These are phyloP conservation scores for Drosophila mettleri DNA, from an alignment of 2,888 invertebrate species.

Conservation along the genomic window DNA sequence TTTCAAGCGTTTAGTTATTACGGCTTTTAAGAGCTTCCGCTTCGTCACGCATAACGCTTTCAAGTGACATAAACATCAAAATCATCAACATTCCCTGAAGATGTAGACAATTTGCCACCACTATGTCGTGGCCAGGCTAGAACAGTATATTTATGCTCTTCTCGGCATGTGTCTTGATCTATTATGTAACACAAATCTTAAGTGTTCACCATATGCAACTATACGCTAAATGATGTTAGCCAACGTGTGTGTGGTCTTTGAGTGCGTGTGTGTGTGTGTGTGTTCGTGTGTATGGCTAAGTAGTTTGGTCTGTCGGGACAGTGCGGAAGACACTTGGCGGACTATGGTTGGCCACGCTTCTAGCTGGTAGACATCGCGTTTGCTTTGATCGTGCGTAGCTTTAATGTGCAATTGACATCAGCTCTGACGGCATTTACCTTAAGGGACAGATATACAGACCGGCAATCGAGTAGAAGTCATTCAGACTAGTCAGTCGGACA, in stretches of 20 bases:
- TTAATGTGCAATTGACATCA: constrained; percentile 61
- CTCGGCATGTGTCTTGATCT: constrained; percentile 40
- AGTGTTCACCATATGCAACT: constrained; percentile 40
- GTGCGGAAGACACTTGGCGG: constrained; percentile 52
- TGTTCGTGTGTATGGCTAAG: constrained; percentile 23
- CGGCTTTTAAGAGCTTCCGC: constrained; percentile 73
- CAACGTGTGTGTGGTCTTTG: no score
- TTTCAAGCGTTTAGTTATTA: constrained; percentile 71
- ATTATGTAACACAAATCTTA: constrained; percentile 28
- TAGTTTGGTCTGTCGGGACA: constrained; percentile 21
- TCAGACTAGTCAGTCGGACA: constrained; percentile 14
- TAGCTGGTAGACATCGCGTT: constrained; percentile 27
- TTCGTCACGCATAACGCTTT: constrained; percentile 78
- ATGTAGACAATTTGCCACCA: constrained; percentile 22
- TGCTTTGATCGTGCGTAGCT: constrained; percentile 45
- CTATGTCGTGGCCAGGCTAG: constrained; percentile 2
- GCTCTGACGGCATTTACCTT: constrained; percentile 32
- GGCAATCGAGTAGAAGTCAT: constrained; percentile 39
- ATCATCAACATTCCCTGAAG: constrained; percentile 72
- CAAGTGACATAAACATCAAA: constrained; percentile 73
- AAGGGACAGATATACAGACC: constrained; percentile 22
- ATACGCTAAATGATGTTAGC: constrained; percentile 42
- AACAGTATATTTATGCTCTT: constrained; percentile 13
- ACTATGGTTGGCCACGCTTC: constrained; percentile 43
- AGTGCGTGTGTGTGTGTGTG: background rate